A percentile compares a stretch with the other conserved stretches of the same genome.
phyloP scores from a whole-genome alignment of 2,113 vertebrate genomes.

The Echinops telfairi region DNA sequence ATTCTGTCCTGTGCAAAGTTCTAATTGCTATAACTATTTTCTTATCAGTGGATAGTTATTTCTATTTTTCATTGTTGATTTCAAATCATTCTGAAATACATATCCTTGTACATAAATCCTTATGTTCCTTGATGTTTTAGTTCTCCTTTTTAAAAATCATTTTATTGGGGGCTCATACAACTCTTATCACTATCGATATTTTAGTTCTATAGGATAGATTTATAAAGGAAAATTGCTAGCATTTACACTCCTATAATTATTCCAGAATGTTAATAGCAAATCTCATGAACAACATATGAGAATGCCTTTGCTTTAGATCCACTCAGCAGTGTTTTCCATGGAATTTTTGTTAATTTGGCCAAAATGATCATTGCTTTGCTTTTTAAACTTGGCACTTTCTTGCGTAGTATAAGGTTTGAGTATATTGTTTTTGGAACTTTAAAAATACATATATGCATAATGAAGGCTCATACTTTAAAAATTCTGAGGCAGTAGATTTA shows the following conservation, averaged over 20 bases:
- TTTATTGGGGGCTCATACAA: no score
- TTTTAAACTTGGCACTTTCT: conserved; percentile 42
- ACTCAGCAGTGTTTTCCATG: background rate
- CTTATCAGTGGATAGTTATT: background rate
- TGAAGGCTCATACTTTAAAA: background rate
- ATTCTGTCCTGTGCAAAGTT: background rate
- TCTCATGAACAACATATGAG: background rate
- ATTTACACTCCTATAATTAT: background rate
- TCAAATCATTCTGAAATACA: background rate
- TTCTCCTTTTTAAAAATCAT: background rate
- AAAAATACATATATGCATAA: background rate
- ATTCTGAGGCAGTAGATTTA: background rate
- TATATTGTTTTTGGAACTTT: conserved; percentile 1
- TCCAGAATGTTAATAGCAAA: background rate
- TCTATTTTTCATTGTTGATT: background rate
- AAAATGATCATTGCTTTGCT: background rate
- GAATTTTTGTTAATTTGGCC: conserved; percentile 37
- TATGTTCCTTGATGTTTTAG: background rate
- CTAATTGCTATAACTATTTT: background rate
- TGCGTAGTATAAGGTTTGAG: background rate
- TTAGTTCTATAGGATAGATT: background rate
- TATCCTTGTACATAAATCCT: background rate
- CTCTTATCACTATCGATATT: background rate
- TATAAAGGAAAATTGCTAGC: background rate
- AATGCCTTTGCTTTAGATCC: background rate